A percentile compares a stretch with the other conserved stretches of the same genome.
phyloP scores from a whole-genome alignment of 2,113 vertebrate species.

The Euleptes europaea region DNA sequence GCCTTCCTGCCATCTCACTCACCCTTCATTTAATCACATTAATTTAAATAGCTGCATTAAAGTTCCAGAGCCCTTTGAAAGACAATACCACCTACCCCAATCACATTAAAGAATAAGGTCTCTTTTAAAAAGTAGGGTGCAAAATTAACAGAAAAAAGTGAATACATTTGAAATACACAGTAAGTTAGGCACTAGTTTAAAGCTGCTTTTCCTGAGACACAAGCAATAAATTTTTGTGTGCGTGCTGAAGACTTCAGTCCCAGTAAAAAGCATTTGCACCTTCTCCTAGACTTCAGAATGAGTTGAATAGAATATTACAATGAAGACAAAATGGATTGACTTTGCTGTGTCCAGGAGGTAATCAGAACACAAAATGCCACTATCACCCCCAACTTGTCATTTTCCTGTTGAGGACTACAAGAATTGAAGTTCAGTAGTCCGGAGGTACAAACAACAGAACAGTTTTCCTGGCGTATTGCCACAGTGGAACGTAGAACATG shows the following conservation, averaged over 20 bases:
- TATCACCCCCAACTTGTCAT: background rate
- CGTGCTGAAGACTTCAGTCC: conserved; percentile 26
- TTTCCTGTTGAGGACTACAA: conserved; percentile 40
- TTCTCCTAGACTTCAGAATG: conserved; percentile 33
- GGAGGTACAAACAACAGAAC: conserved; percentile 25
- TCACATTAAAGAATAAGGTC: conserved; percentile 45
- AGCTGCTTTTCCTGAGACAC: conserved; percentile 27
- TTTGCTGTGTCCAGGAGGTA: background rate
- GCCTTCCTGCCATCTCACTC: conserved; percentile 26
- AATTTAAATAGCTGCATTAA: conserved; percentile 6
- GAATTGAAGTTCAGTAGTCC: conserved; percentile 43
- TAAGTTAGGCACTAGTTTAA: conserved; percentile 51
- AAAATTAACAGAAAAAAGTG: conserved; percentile 14
- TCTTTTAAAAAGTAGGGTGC: conserved; percentile 24
- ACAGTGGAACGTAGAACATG: conserved; percentile 44
- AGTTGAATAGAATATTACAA: conserved; percentile 45
- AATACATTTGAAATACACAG: conserved; percentile 48
- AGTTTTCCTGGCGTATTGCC: conserved; percentile 25
- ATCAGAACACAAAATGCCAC: conserved; percentile 16
- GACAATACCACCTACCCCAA: conserved; percentile 45
- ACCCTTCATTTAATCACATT: background rate
- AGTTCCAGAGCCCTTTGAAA: conserved; percentile 50
- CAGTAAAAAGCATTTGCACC: conserved; percentile 1
- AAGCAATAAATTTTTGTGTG: conserved; percentile 30
- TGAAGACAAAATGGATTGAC: conserved; percentile 15